Conservation (phyloP, 2,797 vertebrate genomes). For the Trachurus trachurus region DNA sequence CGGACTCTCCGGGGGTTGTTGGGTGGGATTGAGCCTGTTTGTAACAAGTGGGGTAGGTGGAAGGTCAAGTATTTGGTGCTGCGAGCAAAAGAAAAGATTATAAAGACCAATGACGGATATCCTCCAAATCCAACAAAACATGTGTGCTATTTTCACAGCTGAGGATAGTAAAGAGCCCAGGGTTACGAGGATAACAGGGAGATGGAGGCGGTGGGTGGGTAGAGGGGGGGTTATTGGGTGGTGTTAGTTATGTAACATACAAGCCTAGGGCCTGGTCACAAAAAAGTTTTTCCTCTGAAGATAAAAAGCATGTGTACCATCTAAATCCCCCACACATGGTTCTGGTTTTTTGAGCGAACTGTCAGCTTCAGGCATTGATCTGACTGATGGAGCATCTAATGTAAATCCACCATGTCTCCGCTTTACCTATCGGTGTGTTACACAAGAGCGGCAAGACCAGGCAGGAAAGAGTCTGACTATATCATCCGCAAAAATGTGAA, state of each 20-base stretch:
- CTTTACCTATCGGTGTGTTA: conserved; percentile 56
- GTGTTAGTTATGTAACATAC: conserved; percentile 74
- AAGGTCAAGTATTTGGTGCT: conserved; percentile 43
- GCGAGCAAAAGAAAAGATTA: conserved; percentile 39
- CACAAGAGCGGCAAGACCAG: conserved; percentile 57
- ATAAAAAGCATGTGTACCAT: conserved; percentile 72
- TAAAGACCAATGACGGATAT: conserved; percentile 45
- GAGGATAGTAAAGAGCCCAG: conserved; percentile 47
- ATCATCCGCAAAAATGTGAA: conserved; percentile 22
- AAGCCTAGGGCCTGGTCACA: conserved; percentile 50
- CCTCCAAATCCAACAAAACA: conserved; percentile 61
- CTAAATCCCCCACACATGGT: conserved; percentile 82
- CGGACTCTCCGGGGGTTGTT: conserved; percentile 5
- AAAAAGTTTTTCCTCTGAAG: conserved; percentile 56
- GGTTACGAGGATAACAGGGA: conserved; percentile 26
- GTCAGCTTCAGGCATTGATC: conserved; percentile 70
- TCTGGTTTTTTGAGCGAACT: conserved; percentile 63
- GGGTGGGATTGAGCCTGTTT: conserved; percentile 19
- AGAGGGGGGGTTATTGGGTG: conserved; percentile 5
- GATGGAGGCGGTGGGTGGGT: too few relatives aligned
- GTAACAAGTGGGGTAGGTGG: conserved; percentile 32
- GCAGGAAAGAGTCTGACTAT: conserved; percentile 35
- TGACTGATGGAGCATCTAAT: conserved; percentile 54
- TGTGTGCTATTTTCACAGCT: conserved; percentile 74
- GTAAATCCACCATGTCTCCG: conserved; percentile 65